phyloP scores from a whole-genome alignment of 2,113 vertebrate genomes.

The Barbus barbus region DNA sequence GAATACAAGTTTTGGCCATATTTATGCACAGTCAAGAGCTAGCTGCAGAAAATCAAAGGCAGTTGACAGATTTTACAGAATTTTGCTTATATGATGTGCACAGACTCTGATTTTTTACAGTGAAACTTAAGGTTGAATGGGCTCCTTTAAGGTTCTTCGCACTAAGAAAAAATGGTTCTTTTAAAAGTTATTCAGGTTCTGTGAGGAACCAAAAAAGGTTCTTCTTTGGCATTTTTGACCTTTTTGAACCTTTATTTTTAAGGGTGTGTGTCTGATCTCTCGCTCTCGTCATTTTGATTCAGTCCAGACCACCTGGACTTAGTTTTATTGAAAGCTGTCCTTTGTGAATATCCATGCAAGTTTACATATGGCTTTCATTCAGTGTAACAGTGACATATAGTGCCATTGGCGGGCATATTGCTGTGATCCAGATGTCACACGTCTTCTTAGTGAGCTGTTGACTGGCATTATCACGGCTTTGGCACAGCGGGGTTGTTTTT shows the following conservation, averaged over 20 bases:
- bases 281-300: neutral
- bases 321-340: conserved; percentile 13
- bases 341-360: neutral
- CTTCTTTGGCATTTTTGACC: no score
- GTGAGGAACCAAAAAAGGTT: no score
- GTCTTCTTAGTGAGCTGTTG: neutral
- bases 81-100: neutral
- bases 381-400: neutral
- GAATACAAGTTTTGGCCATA: neutral
- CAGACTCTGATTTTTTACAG: neutral
- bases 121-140: no score
- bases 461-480: neutral
- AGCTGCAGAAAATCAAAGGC: neutral
- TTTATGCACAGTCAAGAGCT: neutral
- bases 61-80: neutral
- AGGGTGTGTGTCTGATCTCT: neutral
- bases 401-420: neutral
- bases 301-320: conserved; percentile 2
- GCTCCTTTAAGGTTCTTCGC: neutral
- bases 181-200: no score
- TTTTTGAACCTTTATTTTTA: neutral
- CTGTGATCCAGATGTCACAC: neutral
- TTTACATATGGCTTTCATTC: neutral
- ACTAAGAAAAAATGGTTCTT: neutral
- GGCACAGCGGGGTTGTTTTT: neutral